Percentiles rank a stretch among this genome's conserved stretches.
Conservation (phyloP, 2,113 vertebrate genomes). For the Pantherophis guttatus region DNA sequence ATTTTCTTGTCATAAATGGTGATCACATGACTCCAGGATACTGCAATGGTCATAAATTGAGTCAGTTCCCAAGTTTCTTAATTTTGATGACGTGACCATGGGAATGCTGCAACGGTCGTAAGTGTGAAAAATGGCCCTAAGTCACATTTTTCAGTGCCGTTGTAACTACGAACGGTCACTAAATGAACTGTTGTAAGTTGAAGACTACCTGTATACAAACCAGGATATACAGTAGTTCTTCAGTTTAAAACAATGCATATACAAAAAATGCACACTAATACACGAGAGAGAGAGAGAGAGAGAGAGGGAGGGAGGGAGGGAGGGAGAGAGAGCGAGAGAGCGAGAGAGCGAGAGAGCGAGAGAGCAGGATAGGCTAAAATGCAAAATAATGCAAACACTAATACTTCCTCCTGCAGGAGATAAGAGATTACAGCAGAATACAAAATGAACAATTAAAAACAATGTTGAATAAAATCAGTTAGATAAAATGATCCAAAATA, state of each 20-base stretch:
- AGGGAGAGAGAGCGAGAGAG: too few relatives aligned
- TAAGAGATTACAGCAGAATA: not conserved
- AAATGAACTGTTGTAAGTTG: not conserved
- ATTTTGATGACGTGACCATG: too few relatives aligned
- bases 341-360: too few relatives aligned
- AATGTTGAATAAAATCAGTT: not conserved
- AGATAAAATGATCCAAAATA: not conserved
- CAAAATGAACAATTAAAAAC: not conserved
- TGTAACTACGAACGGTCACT: not conserved
- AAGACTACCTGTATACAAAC: not conserved
- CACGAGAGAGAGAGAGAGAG: too few relatives aligned
- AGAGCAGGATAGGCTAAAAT: not conserved
- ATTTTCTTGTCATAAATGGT: not conserved
- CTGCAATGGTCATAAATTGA: not conserved
- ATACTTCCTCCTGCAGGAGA: not conserved
- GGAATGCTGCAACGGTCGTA: too few relatives aligned
- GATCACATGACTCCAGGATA: not conserved
- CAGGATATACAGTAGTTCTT: not conserved
- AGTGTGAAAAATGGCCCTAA: not conserved
- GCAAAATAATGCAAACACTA: not conserved
- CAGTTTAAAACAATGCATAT: not conserved
- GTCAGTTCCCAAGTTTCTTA: not conserved
- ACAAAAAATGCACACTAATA: not conserved
- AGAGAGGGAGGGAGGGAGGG: too few relatives aligned
- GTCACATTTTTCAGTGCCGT: not conserved